phyloP scores from a whole-genome alignment of 2,113 vertebrate species.

The Oxyruncus cristatus region DNA sequence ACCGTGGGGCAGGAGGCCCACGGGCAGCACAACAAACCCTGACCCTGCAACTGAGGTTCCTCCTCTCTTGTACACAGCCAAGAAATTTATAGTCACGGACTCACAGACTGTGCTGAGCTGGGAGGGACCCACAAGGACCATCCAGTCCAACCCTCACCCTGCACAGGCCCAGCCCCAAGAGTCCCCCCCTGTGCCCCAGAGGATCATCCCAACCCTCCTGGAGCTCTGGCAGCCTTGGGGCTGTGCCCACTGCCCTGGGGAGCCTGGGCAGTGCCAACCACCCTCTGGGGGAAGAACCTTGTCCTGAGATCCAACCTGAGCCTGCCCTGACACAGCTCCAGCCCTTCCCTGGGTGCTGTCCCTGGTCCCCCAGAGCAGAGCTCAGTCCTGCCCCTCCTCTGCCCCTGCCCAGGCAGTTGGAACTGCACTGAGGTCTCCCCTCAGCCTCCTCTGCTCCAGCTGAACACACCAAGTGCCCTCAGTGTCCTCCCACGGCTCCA shows the following conservation, averaged over 20 bases:
- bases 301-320: not conserved
- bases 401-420: not conserved
- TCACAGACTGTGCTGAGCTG: not conserved
- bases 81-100: not conserved
- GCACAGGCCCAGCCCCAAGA: not conserved
- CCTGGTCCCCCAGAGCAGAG: not conserved
- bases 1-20: fast-evolving
- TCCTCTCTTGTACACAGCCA: not conserved
- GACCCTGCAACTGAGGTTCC: not conserved
- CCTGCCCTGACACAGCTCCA: not conserved
- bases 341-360: not conserved
- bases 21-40: not conserved
- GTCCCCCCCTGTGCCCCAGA: not conserved
- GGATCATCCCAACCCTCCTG: not conserved
- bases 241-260: not conserved
- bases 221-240: not conserved
- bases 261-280: not conserved
- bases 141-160: not conserved
- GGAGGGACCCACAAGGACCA: not conserved
- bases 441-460: not conserved
- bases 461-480: not conserved
- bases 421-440: not conserved
- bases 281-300: not conserved
- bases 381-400: not conserved
- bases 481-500: not conserved